Percentiles rank a stretch among this genome's conserved stretches.
Conservation (phyloP, 2,797 vertebrate genomes). For the Pseudomugil tenellus region DNA sequence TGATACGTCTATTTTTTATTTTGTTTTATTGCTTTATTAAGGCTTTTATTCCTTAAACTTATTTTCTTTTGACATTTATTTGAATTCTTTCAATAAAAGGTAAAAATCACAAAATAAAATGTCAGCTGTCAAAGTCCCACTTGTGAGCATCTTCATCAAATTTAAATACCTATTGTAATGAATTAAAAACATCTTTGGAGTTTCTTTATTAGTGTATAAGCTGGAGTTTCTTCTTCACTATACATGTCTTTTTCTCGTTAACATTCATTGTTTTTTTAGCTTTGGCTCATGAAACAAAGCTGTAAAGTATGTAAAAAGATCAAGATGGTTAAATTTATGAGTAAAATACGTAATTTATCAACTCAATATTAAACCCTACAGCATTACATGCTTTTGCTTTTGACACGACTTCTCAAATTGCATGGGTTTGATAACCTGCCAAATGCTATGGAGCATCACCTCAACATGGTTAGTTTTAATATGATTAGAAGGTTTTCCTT, state of each 20-base stretch:
- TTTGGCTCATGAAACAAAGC: not conserved
- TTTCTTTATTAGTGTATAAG: not conserved
- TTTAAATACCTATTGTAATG: not conserved
- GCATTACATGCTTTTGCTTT: not conserved
- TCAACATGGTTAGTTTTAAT: not conserved
- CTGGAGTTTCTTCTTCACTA: not conserved
- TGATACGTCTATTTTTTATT: slow-evolving; percentile 1
- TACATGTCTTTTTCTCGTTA: not conserved
- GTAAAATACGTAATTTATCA: not conserved
- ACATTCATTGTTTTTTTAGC: not conserved
- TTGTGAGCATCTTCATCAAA: not conserved
- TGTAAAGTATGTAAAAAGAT: not conserved
- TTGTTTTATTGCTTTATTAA: not conserved
- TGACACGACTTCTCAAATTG: not conserved
- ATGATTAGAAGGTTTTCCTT: not conserved
- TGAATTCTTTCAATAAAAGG: slow-evolving; percentile 2
- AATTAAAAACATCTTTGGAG: not conserved
- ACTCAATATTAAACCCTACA: not conserved
- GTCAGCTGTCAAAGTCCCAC: not conserved
- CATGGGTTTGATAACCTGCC: not conserved
- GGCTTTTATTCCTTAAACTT: slow-evolving; percentile 15
- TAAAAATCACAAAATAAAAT: not conserved
- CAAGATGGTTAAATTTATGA: not conserved
- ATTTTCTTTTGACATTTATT: not conserved
- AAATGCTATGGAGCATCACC: not conserved